These are phyloP conservation scores for Lophotriccus pileatus DNA, from an alignment of 2,797 vertebrate species.

Conservation along the genomic window DNA sequence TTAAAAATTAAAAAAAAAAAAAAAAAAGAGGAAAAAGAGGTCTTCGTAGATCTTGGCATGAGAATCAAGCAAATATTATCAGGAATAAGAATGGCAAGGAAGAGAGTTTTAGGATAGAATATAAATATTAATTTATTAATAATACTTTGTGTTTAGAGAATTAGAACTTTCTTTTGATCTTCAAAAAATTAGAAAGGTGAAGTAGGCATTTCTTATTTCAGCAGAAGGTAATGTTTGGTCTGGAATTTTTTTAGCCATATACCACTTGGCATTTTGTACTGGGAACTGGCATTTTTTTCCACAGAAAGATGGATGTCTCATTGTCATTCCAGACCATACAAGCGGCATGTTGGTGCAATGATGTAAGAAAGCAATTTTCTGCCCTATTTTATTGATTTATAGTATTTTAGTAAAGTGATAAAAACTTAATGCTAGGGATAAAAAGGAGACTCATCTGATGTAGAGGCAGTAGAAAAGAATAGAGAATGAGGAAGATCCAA, in stretches of 20 bases:
- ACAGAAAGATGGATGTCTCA: slow-evolving; percentile 57
- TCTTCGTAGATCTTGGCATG: slow-evolving; percentile 50
- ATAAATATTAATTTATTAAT: slow-evolving; percentile 12
- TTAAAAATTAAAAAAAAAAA: slow-evolving; percentile 68
- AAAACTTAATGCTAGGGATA: slow-evolving; percentile 60
- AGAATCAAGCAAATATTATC: slow-evolving; percentile 47
- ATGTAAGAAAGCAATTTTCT: slow-evolving; percentile 73
- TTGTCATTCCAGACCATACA: slow-evolving; percentile 65
- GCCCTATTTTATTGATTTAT: slow-evolving; percentile 68
- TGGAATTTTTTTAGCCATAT: background rate
- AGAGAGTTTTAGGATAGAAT: slow-evolving; percentile 3
- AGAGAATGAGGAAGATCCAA: background rate
- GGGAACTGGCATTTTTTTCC: slow-evolving; percentile 5
- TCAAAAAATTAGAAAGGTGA: background rate
- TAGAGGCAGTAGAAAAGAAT: slow-evolving; percentile 6
- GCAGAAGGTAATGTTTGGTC: slow-evolving; percentile 5
- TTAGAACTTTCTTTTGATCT: slow-evolving; percentile 22
- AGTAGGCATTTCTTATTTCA: slow-evolving; percentile 1
- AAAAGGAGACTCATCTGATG: slow-evolving; percentile 25
- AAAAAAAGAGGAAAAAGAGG: background rate
- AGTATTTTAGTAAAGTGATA: slow-evolving; percentile 67
- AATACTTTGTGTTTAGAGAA: slow-evolving; percentile 13
- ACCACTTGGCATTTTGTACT: slow-evolving; percentile 9
- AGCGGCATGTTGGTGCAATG: slow-evolving; percentile 44
- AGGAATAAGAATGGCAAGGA: slow-evolving; percentile 26